Base-by-base conservation (phyloP, 2,888 invertebrate species). In the Asteroscopus sphinx region DNA sequence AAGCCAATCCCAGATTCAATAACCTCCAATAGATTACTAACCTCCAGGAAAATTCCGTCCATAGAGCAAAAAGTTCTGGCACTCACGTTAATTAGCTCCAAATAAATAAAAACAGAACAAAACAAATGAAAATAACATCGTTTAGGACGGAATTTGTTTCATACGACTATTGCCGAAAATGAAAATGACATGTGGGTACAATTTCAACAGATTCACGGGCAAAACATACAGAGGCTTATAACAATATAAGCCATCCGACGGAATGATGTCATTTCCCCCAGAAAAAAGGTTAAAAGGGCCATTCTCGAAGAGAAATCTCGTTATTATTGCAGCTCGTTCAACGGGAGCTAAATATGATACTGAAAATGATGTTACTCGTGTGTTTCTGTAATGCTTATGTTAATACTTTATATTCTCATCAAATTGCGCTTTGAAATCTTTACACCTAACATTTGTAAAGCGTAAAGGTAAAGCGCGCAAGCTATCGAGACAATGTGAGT, bases 251-350 rank as follows among this genome's bases (percentile, higher is more conserved):
- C 76, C 76, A 77, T 77, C 74, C 76, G 71, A 73, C 75, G 77
- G 79, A 85, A 84, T 81, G 84, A 83, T 80, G 81, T 81, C 83
- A 82, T 86, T 86, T 80, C 75, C 80, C 68, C 68, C 71, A 64
- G 73, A 77, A 80, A 82, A 82, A 85, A 82, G 81, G 81, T 82
- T 83, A 81, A 83, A 83, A 81, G 80, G 85, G 73, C 78, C 75
- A 81, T 83, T 81, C 76, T 72, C 79, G 68, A 78, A 76, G 80
- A 81, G 79, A 77, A 80, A 76, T 75, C 83, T 79, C 81, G 80
- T 81, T 83, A 80, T 81, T 80, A 80, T 76, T 69, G 79, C 79
- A 79, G 77, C 74, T 76, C 81, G 72, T 80, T 77, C 77, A 73
- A 73, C 73, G 76, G 73, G 77, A 79, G 76, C 82, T 79, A 79